Base-by-base conservation (phyloP, 1,140 invertebrate species). In the Akabosia matsudoensis region DNA sequence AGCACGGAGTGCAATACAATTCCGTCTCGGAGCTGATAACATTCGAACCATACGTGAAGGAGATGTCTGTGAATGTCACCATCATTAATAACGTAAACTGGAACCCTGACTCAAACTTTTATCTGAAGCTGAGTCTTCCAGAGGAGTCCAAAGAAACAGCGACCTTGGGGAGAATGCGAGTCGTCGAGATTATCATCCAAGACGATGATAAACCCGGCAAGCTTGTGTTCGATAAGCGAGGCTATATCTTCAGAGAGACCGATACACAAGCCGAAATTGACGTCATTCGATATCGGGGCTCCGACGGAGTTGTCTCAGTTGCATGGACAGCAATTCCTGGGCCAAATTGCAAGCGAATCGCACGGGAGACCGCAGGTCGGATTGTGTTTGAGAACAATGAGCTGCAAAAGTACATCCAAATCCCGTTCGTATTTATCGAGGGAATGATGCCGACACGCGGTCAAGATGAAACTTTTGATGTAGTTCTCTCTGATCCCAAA, bases 21-120 rank as follows among this genome's bases (percentile, higher is more conserved):
- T 82, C 85, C 16, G 80, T 89, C 30, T 87, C 89, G 78, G 83
- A 88, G 79, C 83, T 87, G 24, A 26, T 90, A 2, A 86, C 85
- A 1, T 90, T 90, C 83, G 84, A 86, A 73, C 84, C 86, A 24
- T 82, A 84, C 4, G 87, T 89, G 82, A 83, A 80, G 7, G 84
- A 86, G 74, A 14, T 45, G 10, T n/a, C 31, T 2, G 33, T 74
- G 0, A 37, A 72, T 13, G 73, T 77, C 31, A 74, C 30, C 77
- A 90, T 90, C 51, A 84, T 90, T 24, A 86, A 90, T 81, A 89
- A 90, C 82, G 88, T 89, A 76, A 87, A 89, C 76, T 90, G 88
- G 88, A 85, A 90, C 81, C 89, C 88, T 0, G 88, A 90, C 82
- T 89, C 90, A 82, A 87, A 88, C 34, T 90, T 90, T 82, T 90